Evolutionary conservation across 1,140 invertebrate genomes (phyloP).

Genomic region (Acyrthosiphon pisum): DNA sequence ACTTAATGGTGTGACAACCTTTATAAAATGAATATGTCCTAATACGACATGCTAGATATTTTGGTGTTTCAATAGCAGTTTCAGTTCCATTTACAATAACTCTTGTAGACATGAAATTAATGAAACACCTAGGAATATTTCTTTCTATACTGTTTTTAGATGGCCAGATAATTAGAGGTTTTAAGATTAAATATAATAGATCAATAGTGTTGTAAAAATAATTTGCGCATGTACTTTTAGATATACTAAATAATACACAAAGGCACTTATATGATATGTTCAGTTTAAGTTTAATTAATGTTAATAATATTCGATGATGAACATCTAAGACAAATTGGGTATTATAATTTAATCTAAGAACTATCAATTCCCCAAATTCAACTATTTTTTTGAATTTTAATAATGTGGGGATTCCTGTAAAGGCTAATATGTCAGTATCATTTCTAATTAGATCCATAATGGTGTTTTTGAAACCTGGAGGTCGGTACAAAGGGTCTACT

Average conservation of each 20-base stretch:
- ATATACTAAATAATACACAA: slow-evolving; percentile 42
- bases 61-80: slow-evolving; percentile 59
- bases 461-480: not conserved
- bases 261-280: slow-evolving; percentile 39
- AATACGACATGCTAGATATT: slow-evolving; percentile 59
- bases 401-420: slow-evolving; percentile 17
- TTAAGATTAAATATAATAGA: slow-evolving; percentile 51
- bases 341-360: slow-evolving; percentile 17
- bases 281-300: slow-evolving; percentile 55
- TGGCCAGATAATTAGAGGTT: slow-evolving; percentile 48
- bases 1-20: slow-evolving; percentile 62
- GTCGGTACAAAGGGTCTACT: not conserved
- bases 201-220: slow-evolving; percentile 54
- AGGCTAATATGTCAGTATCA: not conserved
- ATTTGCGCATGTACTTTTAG: slow-evolving; percentile 21
- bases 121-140: slow-evolving; percentile 56
- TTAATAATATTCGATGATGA: slow-evolving; percentile 51
- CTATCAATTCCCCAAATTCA: not conserved
- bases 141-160: slow-evolving; percentile 45
- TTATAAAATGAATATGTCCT: slow-evolving; percentile 62
- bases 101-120: slow-evolving; percentile 46
- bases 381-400: slow-evolving; percentile 17
- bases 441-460: slow-evolving; percentile 25
- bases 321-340: slow-evolving; percentile 30
- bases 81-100: slow-evolving; percentile 48